Base-by-base conservation (phyloP, 1,140 invertebrate genomes). In the Polypedilum vanderplanki region DNA sequence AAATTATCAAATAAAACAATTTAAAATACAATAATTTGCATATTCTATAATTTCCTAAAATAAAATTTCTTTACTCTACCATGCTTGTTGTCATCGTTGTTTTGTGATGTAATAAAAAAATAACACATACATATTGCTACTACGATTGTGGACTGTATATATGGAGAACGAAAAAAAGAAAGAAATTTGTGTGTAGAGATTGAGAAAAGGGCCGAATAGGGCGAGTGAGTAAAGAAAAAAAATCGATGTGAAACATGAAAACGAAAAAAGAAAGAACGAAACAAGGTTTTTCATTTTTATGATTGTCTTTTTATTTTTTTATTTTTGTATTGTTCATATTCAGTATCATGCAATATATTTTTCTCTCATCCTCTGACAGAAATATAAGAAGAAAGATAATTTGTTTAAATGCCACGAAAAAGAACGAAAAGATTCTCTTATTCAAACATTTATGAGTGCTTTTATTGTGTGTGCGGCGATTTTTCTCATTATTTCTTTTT, bases 271-370 rank as follows among this genome's bases (percentile, higher is more conserved):
- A n/a, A n/a, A n/a, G n/a, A n/a, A n/a, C n/a, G 64, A 67, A 67
- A 67, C 64, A 67, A 20, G 65, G 1, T 70, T 70, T 70, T 70
- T 18, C 65, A 70, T 70, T 70, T 70, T 70, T 70, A 70, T 70
- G 17, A 70, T 70, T 70, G 65, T 70, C 65, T 70, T 70, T 33
- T 70, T 57, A 70, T 70, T 70, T 70, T 57, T 70, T 70, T 70
- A 70, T 70, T 70, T 57, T 12, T n/a, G n/a, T n/a, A 57, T 57
- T 57, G n/a, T 15, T 4, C 46, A 15, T n/a, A 15, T 15, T 0
- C 46, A 57, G 46, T 57, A 57, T 57, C 46, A n/a, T 57, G n/a
- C 46, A 15, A 57, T 57, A 15, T 46, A 46, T n/a, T 33, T 33
- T 33, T 57, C 12, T 57, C 12, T 57, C 46, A n/a, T n/a, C 46